Base-by-base conservation (phyloP, 2,888 invertebrate genomes). In the Stenodema calcarata region DNA sequence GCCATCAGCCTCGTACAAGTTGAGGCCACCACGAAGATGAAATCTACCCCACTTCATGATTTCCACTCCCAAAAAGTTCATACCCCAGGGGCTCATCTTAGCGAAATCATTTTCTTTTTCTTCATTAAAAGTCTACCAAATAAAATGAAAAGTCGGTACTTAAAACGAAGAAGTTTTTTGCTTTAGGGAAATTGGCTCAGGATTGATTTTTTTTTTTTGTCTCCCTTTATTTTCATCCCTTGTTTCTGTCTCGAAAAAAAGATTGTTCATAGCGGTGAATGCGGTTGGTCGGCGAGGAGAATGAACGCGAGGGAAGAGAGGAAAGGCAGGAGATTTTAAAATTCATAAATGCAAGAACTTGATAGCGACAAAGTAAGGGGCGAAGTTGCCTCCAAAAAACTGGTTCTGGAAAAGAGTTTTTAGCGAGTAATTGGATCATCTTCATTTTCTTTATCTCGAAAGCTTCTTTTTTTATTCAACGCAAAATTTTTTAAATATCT, bases 301-400 rank as follows among this genome's bases (percentile, higher is more conserved):
- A 44, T 9, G 79, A 28, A 23, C 2, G 18, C 7, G 47, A 16
- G 79, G 47, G 18, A 44, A 27, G 54, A n/a, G 81, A 27, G 14
- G 70, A 6, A n/a, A 69, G 9, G 27, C 41, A 35, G 70, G 69
- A 47, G 9, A 44, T 73, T 84, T 84, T 84, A 84, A 84, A 84
- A 84, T 84, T 84, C 84, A 84, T 84, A 84, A 84, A 84, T 84
- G 84, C 35, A 11, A 42, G 84, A 84, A 84, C 42, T 84, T 84
- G 84, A 84, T 84, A 73, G 84, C 84, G 75, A 30, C 70, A 27
- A 82, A 69, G 82, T 69, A 62, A 18, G 62, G 82, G 28, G 62
- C n/a, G 6, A 23, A 84, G 41, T 84, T 75, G 28, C 44, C 28
- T 44, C 9, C 2, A 84, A 75, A 82, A 82, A 27, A 78, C 44